Evolutionary conservation across 2,113 vertebrate species (phyloP), one percentile per base, ranked within the genome.

Genomic region (Peromyscus californicus): DNA sequence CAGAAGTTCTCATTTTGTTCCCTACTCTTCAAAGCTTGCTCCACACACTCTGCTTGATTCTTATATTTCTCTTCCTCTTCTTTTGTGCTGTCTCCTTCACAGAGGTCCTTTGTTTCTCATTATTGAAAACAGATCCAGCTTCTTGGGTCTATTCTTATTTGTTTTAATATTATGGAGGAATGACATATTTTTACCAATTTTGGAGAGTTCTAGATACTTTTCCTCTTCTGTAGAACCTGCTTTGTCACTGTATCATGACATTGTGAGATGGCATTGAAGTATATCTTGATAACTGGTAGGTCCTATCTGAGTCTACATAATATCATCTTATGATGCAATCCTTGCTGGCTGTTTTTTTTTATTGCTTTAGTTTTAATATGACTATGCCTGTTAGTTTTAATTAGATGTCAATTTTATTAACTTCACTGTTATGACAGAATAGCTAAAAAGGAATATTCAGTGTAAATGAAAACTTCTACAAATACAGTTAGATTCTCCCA

Each of bases 331-430:
- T 59, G 48, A 88, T 76, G 4, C 69, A 54, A 88, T 92, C 78
- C 89, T 42, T 31, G 12, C 22, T 83, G 36, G 31, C n/a, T 92
- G 92, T 63, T 78, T 87, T 74, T 96, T 89, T 74, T 96, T 89
- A 82, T 89, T 86, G 82, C 65, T 92, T 94, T 74, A 80, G 39
- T 94, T 93, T 93, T 85, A 90, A 90, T 96, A 97, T 90, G 69
- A 97, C n/a, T 42, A 12, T 85, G 54, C 90, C 95, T 94, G 90
- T 92, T 96, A 87, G 91, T 78, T 97, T 79, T 96, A 98, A 96
- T 98, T 97, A 94, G 65, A 69, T 97, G 97, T 97, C 98, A 96
- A 39, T 90, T 98, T 97, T 97, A 97, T 97, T 96, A 97, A 97
- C 92, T 92, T 93, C 31, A 76, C 33, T 65, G 16, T 96, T 96